Conservation (phyloP, 2,797 vertebrate species). For the Smutsia gigantea region DNA sequence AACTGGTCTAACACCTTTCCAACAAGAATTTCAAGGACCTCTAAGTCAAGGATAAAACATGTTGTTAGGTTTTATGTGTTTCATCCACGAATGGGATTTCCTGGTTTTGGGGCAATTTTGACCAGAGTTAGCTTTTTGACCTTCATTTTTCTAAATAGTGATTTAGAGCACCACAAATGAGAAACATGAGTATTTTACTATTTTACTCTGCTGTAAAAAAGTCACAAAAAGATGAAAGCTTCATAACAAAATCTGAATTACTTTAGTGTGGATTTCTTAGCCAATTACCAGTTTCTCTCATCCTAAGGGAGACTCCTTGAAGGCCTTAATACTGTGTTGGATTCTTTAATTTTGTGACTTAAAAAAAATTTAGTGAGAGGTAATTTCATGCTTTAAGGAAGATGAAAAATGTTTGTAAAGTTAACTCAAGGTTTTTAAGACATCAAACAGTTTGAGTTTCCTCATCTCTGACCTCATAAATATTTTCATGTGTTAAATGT, state of each 20-base stretch:
- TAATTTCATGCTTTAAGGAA: not conserved
- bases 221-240: not conserved
- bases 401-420: slow-evolving; percentile 8
- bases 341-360: not conserved
- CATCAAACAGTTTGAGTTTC: not conserved
- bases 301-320: not conserved
- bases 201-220: not conserved
- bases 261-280: not conserved
- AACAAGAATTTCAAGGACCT: not conserved
- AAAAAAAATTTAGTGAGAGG: not conserved
- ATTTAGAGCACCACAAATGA: not conserved
- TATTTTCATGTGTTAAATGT: slow-evolving; percentile 21
- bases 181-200: not conserved
- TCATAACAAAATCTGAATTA: not conserved
- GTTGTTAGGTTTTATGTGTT: not conserved
- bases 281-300: not conserved
- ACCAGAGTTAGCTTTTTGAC: not conserved
- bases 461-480: not conserved
- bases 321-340: not conserved
- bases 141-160: slow-evolving; percentile 3
- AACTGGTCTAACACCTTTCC: not conserved
- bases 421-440: not conserved
- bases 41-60: not conserved
- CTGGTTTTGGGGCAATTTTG: not conserved
- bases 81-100: not conserved